Conservation (phyloP, 2,113 vertebrate species). For the Progne subis region DNA sequence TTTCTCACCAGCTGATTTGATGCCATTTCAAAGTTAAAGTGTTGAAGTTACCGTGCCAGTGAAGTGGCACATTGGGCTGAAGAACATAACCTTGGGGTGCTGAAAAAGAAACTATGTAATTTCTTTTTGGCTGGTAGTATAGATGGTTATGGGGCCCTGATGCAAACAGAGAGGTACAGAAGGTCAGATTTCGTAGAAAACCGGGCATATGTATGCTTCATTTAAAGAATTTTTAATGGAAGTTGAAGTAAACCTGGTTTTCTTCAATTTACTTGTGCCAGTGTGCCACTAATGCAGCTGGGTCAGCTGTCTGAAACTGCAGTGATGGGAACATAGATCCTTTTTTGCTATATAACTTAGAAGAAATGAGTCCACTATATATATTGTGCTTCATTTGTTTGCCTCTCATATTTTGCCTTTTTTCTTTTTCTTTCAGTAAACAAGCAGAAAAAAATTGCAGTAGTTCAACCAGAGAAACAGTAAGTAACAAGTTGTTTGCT, state of each 20-base stretch:
- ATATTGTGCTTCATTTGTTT: background rate
- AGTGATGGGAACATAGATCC: background rate
- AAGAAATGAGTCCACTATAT: background rate
- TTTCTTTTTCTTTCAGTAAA: slow-evolving; percentile 76
- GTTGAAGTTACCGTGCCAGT: background rate
- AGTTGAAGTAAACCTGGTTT: background rate
- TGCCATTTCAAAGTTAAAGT: background rate
- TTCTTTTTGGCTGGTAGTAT: background rate
- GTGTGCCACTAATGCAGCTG: background rate
- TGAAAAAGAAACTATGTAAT: background rate
- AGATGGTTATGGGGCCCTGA: background rate
- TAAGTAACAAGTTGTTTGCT: slow-evolving; percentile 74
- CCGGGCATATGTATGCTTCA: background rate
- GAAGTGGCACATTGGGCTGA: background rate
- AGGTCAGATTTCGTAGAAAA: background rate
- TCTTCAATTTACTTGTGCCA: background rate
- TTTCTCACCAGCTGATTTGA: background rate
- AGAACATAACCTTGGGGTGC: background rate
- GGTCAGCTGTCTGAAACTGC: background rate
- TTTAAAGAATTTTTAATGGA: background rate
- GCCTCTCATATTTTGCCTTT: background rate
- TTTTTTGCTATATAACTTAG: background rate
- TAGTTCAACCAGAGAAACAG: slow-evolving; percentile 96
- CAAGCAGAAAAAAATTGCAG: slow-evolving; percentile 90
- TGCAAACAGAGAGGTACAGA: background rate